These are phyloP conservation scores for Triplophysa dalaica DNA, from an alignment of 2,113 vertebrate genomes.

Conservation along the genomic window DNA sequence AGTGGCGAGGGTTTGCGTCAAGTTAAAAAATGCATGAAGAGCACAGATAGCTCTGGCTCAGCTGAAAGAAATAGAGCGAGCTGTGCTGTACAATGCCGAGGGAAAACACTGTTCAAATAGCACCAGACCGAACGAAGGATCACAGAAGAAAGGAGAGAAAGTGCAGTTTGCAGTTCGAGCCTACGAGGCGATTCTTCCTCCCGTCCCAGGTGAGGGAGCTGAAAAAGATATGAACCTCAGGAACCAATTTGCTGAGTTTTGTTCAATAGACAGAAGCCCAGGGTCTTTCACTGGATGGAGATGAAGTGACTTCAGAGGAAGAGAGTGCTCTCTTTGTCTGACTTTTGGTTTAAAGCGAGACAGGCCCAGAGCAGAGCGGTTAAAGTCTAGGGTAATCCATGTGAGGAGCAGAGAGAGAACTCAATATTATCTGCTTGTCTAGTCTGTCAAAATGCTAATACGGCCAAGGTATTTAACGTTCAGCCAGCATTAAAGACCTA, in stretches of 20 bases:
- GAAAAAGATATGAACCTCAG: conserved; percentile 78
- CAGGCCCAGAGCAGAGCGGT: conserved; percentile 49
- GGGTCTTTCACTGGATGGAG: conserved; percentile 68
- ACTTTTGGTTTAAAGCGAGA: conserved; percentile 66
- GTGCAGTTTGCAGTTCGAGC: conserved; percentile 77
- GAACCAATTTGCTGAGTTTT: conserved; percentile 86
- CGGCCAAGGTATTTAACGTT: background rate
- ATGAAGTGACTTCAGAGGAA: conserved; percentile 73
- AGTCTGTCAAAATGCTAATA: conserved; percentile 12
- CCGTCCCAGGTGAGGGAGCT: conserved; percentile 77
- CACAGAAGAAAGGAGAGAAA: conserved; percentile 74
- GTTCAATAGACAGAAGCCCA: conserved; percentile 75
- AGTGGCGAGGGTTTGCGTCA: conserved; percentile 62
- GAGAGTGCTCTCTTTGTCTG: conserved; percentile 64
- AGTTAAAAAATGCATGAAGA: conserved; percentile 87
- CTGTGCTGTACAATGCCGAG: conserved; percentile 78
- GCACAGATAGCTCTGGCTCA: conserved; percentile 72
- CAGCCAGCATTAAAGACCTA: background rate
- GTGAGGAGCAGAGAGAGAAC: conserved; percentile 11
- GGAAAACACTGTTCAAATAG: conserved; percentile 84
- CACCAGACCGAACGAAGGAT: conserved; percentile 75
- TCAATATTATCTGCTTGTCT: conserved; percentile 8
- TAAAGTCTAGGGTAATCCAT: conserved; percentile 18
- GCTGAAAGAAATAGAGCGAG: conserved; percentile 74
- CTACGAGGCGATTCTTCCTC: conserved; percentile 80